A percentile compares a stretch with the other conserved stretches of the same genome.
phyloP scores from a whole-genome alignment of 2,888 invertebrate genomes.

The Magallana nippona region DNA sequence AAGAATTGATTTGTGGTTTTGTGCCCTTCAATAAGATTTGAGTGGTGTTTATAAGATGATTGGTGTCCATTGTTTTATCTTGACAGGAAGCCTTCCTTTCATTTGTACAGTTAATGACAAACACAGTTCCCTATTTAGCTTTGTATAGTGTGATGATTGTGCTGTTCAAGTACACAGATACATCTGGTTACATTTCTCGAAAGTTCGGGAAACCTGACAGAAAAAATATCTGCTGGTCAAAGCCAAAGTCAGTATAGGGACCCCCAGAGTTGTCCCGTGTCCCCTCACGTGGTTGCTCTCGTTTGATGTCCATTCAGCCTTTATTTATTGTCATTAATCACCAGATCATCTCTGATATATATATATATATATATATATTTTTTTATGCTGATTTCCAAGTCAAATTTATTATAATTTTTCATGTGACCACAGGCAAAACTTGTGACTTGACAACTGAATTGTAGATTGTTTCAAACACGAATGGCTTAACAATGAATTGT shows the following conservation, averaged over 20 bases:
- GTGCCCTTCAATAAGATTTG: too few relatives aligned
- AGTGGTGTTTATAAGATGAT: too few relatives aligned
- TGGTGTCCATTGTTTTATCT: too few relatives aligned
- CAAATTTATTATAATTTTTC: conserved; percentile 7
- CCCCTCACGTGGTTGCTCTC: neutral
- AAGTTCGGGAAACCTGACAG: too few relatives aligned
- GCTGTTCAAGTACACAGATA: too few relatives aligned
- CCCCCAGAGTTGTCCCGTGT: neutral
- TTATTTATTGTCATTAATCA: conserved; percentile 15
- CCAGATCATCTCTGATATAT: neutral
- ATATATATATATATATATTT: neutral
- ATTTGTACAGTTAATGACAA: too few relatives aligned
- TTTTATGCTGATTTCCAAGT: conserved; percentile 5
- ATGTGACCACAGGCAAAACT: conserved; percentile 16
- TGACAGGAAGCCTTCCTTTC: too few relatives aligned
- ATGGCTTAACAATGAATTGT: conserved; percentile 7
- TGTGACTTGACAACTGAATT: conserved; percentile 17
- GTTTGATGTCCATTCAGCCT: neutral
- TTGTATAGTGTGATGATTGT: too few relatives aligned
- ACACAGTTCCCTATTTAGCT: too few relatives aligned
- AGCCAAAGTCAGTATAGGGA: neutral
- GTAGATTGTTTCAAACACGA: conserved; percentile 13
- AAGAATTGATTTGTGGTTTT: too few relatives aligned
- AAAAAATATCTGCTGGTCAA: too few relatives aligned
- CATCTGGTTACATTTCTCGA: too few relatives aligned